phyloP scores from a whole-genome alignment of 1,140 invertebrate genomes.

The Camponotus floridanus region DNA sequence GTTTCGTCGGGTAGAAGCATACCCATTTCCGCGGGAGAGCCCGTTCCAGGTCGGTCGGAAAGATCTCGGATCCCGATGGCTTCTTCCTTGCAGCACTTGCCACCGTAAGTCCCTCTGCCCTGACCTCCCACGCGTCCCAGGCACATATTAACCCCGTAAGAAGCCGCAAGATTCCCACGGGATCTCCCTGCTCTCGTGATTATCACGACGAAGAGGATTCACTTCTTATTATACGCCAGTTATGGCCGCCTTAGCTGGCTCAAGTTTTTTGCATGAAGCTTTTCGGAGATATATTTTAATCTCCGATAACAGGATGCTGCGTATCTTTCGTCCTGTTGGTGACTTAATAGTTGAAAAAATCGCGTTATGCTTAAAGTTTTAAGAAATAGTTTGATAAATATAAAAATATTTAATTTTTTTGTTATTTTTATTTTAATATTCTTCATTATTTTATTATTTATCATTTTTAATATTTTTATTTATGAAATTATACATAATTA shows the following conservation, averaged over 20 bases:
- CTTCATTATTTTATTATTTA: too few species aligned
- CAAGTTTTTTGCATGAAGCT: neutral
- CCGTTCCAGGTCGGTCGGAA: conserved; percentile 17
- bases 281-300: neutral
- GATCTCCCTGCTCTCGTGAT: conserved; percentile 26
- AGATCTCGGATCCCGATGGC: conserved; percentile 42
- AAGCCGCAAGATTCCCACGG: conserved; percentile 26
- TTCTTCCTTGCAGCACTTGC: conserved; percentile 68
- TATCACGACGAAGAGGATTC: conserved; percentile 27
- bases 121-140: conserved; percentile 76
- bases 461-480: too few species aligned
- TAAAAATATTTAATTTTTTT: too few species aligned
- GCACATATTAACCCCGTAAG: conserved; percentile 80
- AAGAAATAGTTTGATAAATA: too few species aligned
- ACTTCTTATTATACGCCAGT: neutral
- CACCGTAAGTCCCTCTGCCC: conserved; percentile 70
- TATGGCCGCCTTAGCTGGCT: neutral
- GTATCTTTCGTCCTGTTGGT: neutral
- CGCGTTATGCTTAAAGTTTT: neutral
- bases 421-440: too few species aligned
- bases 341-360: neutral
- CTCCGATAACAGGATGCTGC: neutral
- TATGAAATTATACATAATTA: too few species aligned
- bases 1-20: conserved; percentile 90
- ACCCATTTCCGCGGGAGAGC: conserved; percentile 76